Conservation (phyloP, 2,797 vertebrate species). For the Rhincodon typus region DNA sequence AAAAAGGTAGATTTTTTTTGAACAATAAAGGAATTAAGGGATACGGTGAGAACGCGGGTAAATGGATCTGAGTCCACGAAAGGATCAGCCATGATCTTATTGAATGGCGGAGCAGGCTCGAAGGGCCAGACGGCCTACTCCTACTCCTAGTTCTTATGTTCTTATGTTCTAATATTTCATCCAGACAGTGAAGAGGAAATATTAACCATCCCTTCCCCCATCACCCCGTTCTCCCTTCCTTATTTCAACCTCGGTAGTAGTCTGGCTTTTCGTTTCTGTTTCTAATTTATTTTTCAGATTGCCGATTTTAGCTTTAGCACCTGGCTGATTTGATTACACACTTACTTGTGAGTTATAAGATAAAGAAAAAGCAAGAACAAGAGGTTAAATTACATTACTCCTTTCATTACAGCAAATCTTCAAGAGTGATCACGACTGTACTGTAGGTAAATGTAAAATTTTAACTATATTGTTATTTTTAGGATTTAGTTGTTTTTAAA, state of each 20-base stretch:
- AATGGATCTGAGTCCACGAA: too few species aligned
- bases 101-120: too few species aligned
- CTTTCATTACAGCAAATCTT: background rate
- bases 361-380: background rate
- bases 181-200: background rate
- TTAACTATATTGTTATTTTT: too few species aligned
- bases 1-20: too few species aligned
- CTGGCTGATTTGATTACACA: background rate
- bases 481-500: too few species aligned
- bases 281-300: background rate
- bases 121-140: too few species aligned
- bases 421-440: background rate
- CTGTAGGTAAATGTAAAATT: background rate
- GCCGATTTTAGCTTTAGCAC: background rate
- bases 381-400: background rate
- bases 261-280: background rate
- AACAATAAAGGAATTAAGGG: too few species aligned
- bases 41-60: too few species aligned
- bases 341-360: background rate
- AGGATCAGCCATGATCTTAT: too few species aligned
- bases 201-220: background rate
- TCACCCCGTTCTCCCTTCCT: background rate
- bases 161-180: background rate
- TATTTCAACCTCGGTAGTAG: too few species aligned
- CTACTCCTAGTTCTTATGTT: too few species aligned